Evolutionary conservation across 1,140 invertebrate genomes (phyloP).

Genomic region (Brachionus asplanchnoidis): DNA sequence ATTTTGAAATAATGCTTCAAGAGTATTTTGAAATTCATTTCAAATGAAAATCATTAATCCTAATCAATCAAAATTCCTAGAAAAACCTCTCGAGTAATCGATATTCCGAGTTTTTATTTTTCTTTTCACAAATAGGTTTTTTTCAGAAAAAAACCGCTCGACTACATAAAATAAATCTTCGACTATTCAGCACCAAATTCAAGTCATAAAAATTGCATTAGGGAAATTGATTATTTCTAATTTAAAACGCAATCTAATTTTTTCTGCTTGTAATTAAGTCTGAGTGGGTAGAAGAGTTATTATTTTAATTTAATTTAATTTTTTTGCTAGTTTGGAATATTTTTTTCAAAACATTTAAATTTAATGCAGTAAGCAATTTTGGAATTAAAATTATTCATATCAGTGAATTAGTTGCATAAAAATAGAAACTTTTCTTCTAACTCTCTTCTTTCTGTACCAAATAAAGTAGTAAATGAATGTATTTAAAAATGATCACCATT

Average conservation of each 20-base stretch:
- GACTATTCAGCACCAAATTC: background rate
- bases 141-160: background rate
- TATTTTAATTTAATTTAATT: constrained; percentile 7
- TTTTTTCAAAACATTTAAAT: background rate
- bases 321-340: background rate
- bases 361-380: constrained; percentile 1
- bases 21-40: background rate
- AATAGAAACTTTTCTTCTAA: background rate
- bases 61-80: background rate
- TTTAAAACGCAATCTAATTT: background rate
- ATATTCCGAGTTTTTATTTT: background rate
- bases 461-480: background rate
- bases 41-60: background rate
- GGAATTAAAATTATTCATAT: constrained; percentile 3
- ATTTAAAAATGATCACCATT: background rate
- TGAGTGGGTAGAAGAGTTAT: background rate
- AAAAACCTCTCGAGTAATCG: background rate
- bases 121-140: background rate
- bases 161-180: background rate
- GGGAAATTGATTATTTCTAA: background rate
- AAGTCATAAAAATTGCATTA: background rate
- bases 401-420: background rate
- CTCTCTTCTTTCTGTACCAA: background rate
- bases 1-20: background rate
- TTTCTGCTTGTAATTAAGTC: background rate